phyloP scores from a whole-genome alignment of 2,888 invertebrate species.

The Lysandra coridon region DNA sequence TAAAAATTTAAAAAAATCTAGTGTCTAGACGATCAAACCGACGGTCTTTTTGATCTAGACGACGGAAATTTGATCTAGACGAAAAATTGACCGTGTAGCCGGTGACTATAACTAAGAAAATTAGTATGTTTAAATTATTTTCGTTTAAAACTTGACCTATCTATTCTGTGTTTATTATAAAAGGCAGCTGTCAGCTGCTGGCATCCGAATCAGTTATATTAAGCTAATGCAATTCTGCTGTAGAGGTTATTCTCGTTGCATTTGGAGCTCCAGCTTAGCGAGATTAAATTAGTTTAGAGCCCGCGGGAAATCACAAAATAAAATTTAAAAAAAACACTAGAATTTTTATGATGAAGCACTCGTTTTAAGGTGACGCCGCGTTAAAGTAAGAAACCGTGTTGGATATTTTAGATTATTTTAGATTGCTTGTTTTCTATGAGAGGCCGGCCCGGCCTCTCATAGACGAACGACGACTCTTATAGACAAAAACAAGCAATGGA shows the following conservation, averaged over 20 bases:
- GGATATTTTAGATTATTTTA: no score
- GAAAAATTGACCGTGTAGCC: no score
- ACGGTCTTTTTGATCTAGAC: no score
- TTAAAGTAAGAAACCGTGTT: no score
- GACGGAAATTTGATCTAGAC: no score
- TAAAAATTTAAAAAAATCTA: no score
- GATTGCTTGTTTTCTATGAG: no score
- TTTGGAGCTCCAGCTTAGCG: not conserved
- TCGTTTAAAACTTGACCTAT: not conserved
- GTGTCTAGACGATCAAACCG: no score
- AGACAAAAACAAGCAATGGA: no score
- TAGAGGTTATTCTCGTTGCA: not conserved
- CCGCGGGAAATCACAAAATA: not conserved
- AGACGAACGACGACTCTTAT: no score
- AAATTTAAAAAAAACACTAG: not conserved
- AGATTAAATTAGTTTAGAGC: slow-evolving; percentile 8
- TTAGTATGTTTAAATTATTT: not conserved
- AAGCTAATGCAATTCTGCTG: slow-evolving; percentile 11
- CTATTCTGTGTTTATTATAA: not conserved
- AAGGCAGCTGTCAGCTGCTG: slow-evolving; percentile 4
- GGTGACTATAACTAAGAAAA: not conserved
- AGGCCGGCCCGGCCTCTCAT: no score
- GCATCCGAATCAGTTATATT: not conserved
- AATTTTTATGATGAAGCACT: not conserved
- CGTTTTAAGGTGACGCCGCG: not conserved